Conservation (phyloP, 1,140 invertebrate genomes). For the Lycorma delicatula region DNA sequence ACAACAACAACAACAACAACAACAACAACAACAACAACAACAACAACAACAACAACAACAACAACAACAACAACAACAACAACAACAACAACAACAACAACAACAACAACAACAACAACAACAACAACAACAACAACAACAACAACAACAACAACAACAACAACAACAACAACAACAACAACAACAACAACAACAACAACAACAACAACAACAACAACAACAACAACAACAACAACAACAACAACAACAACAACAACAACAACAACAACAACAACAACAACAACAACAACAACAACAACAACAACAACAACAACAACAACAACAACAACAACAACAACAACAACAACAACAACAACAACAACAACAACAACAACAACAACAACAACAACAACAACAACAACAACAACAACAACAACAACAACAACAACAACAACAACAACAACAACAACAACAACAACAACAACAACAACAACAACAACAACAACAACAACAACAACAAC, state of each 20-base stretch:
- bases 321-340: constrained; percentile 1
- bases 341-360: background rate
- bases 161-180: background rate
- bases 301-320: background rate
- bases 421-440: background rate
- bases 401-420: background rate
- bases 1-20: background rate
- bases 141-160: constrained; percentile 1
- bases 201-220: constrained; percentile 1
- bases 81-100: constrained; percentile 1
- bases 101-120: background rate
- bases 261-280: constrained; percentile 1
- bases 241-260: background rate
- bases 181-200: background rate
- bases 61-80: background rate
- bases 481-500: background rate
- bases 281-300: background rate
- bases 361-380: background rate
- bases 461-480: background rate
- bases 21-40: constrained; percentile 1
- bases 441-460: constrained; percentile 1
- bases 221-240: background rate
- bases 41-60: background rate
- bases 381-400: constrained; percentile 1
- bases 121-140: background rate